These are phyloP conservation scores for Puffinus mauretanicus DNA, from an alignment of 2,113 vertebrate species.

Conservation along the genomic window DNA sequence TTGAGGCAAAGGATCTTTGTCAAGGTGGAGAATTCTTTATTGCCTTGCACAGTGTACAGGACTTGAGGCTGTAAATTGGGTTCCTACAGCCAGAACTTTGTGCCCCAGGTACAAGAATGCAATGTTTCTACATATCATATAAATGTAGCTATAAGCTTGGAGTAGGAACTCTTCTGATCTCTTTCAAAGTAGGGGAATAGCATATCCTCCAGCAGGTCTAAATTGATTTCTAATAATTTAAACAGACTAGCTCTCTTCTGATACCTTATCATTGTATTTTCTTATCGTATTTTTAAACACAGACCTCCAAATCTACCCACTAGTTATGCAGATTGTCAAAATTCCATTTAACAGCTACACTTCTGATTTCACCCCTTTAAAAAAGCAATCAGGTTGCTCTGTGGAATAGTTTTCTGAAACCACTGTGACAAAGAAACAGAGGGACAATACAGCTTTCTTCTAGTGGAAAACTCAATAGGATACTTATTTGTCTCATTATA, in stretches of 20 bases:
- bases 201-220: background rate
- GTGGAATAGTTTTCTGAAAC: background rate
- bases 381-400: background rate
- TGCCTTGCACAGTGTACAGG: background rate
- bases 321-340: background rate
- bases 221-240: background rate
- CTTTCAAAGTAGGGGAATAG: background rate
- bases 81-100: background rate
- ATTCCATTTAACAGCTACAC: background rate
- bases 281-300: background rate
- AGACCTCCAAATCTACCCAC: background rate
- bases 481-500: background rate
- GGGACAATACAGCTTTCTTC: background rate
- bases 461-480: background rate
- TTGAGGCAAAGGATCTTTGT: background rate
- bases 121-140: background rate
- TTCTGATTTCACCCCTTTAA: background rate
- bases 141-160: background rate
- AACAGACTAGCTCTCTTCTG: background rate
- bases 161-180: background rate
- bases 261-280: background rate
- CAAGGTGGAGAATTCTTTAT: background rate
- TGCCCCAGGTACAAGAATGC: background rate
- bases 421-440: background rate
- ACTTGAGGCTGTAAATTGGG: background rate